These are phyloP conservation scores for Hyperoplus immaculatus DNA, from an alignment of 2,797 vertebrate species.

Conservation along the genomic window DNA sequence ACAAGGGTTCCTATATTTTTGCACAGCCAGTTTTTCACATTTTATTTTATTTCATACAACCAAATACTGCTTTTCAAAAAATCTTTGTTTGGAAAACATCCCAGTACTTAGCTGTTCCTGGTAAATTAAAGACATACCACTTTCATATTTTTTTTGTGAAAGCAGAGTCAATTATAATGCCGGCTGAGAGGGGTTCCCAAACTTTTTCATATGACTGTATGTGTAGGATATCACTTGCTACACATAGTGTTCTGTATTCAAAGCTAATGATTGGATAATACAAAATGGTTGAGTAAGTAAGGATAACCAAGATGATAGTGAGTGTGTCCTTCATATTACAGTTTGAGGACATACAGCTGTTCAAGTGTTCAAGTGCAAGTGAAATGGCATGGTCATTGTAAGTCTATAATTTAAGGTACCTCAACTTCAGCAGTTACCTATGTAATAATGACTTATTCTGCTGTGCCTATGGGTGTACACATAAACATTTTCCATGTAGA, in stretches of 20 bases:
- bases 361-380: background rate
- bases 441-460: background rate
- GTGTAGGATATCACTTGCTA: background rate
- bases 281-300: background rate
- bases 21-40: too few relatives aligned
- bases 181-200: too few relatives aligned
- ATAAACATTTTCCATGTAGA: slow-evolving; percentile 1
- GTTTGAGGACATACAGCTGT: background rate
- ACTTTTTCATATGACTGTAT: too few relatives aligned
- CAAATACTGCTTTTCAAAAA: too few relatives aligned
- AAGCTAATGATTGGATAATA: background rate
- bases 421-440: too few relatives aligned
- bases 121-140: too few relatives aligned
- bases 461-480: background rate
- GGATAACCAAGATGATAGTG: background rate
- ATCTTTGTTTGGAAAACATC: too few relatives aligned
- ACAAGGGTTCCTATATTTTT: too few relatives aligned
- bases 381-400: background rate
- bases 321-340: background rate
- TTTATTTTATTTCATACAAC: too few relatives aligned
- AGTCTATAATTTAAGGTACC: background rate
- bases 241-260: background rate
- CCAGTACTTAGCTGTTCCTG: too few relatives aligned
- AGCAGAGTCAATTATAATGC: too few relatives aligned
- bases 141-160: too few relatives aligned